Evolutionary conservation across 1,140 invertebrate genomes (phyloP).

Genomic region (Musca vetustissima): DNA sequence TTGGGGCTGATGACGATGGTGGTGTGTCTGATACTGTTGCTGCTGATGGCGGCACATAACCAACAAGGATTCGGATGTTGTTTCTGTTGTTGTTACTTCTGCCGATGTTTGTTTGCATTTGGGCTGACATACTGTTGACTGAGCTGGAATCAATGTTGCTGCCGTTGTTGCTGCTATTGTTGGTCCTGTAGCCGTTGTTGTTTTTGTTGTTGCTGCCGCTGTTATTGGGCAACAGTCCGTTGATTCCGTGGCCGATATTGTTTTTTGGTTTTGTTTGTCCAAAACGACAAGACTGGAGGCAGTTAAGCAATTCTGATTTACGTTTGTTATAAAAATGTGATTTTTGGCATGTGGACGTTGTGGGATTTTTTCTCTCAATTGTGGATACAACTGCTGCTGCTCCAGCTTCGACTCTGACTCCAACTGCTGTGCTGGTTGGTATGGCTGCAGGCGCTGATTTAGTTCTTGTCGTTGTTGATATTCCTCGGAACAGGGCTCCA

Average conservation of each 20-base stretch:
- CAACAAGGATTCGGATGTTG: slow-evolving; percentile 27
- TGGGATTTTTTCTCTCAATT: slow-evolving; percentile 19
- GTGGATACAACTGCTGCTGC: slow-evolving; percentile 28
- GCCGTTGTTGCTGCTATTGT: slow-evolving; percentile 31
- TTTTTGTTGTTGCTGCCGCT: slow-evolving; percentile 35
- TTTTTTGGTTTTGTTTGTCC: slow-evolving; percentile 28
- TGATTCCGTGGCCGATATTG: slow-evolving; percentile 21
- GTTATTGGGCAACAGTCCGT: slow-evolving; percentile 32
- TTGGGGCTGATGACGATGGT: neutral
- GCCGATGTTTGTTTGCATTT: slow-evolving; percentile 5
- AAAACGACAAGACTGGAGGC: slow-evolving; percentile 21
- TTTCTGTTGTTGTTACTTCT: slow-evolving; percentile 10
- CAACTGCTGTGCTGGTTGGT: slow-evolving; percentile 28
- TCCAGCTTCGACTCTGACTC: no score
- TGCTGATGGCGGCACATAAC: neutral
- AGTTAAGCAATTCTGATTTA: slow-evolving; percentile 19
- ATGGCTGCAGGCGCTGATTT: neutral
- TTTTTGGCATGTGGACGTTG: slow-evolving; percentile 28
- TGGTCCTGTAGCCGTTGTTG: slow-evolving; percentile 28
- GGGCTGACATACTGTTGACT: no score
- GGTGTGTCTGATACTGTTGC: neutral
- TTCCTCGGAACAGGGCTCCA: no score
- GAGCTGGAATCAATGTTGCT: slow-evolving; percentile 6
- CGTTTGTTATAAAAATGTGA: slow-evolving; percentile 26
- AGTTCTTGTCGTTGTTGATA: neutral